Conservation (phyloP, 2,888 invertebrate genomes). For the Rotaria sp. region DNA sequence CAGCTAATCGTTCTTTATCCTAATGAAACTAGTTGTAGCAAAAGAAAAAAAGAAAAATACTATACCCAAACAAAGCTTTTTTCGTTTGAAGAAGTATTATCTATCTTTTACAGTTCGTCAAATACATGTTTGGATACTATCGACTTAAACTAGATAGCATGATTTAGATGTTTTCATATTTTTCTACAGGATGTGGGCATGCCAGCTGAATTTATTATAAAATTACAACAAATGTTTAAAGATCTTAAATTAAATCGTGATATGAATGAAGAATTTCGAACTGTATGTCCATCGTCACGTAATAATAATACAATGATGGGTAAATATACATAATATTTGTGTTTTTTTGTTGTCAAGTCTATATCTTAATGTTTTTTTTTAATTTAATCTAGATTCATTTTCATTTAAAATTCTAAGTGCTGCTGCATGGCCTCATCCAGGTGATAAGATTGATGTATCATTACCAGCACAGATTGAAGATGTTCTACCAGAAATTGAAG, state of each 20-base stretch:
- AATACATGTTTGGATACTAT: background rate
- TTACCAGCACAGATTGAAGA: slow-evolving; percentile 94
- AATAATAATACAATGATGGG: slow-evolving; percentile 33
- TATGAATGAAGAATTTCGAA: slow-evolving; percentile 79
- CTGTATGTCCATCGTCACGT: background rate
- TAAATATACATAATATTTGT: background rate
- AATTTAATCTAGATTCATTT: slow-evolving; percentile 61
- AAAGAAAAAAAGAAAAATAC: no score
- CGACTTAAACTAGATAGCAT: slow-evolving; percentile 25
- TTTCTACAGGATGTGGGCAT: slow-evolving; percentile 82
- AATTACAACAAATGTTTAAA: slow-evolving; percentile 81
- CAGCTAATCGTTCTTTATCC: no score
- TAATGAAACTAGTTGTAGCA: no score
- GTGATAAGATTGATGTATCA: slow-evolving; percentile 86
- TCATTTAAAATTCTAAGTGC: slow-evolving; percentile 97
- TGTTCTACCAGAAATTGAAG: slow-evolving; percentile 96
- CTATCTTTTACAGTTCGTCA: no score
- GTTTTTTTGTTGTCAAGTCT: no score
- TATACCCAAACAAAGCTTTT: no score
- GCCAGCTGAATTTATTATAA: slow-evolving; percentile 98
- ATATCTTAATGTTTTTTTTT: background rate
- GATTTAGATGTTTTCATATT: background rate
- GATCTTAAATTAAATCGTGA: slow-evolving; percentile 96
- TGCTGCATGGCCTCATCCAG: slow-evolving; percentile 88
- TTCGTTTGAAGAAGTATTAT: no score